phyloP scores from a whole-genome alignment of 1,140 invertebrate genomes.

The Meteorus sp. region DNA sequence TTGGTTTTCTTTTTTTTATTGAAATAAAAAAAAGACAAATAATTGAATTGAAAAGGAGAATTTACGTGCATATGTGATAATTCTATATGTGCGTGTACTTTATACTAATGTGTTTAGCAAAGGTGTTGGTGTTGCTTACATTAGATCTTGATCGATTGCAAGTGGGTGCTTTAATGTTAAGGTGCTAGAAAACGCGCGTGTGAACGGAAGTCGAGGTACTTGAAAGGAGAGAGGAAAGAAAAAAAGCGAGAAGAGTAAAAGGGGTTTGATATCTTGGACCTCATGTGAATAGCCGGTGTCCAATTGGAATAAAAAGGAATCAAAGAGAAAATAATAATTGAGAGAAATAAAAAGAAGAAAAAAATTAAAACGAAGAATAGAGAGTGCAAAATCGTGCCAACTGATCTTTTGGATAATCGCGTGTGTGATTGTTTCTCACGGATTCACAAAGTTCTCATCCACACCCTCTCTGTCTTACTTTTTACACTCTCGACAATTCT shows the following conservation, averaged over 20 bases:
- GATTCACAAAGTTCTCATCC: conserved; percentile 6
- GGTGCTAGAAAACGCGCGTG: conserved; percentile 22
- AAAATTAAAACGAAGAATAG: neutral
- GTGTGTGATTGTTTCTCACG: conserved; percentile 21
- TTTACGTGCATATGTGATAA: no score
- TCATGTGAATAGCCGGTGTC: conserved; percentile 9
- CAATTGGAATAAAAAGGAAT: conserved; percentile 11
- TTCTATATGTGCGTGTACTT: neutral
- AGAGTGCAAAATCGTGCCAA: conserved; percentile 18
- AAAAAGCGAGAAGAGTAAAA: neutral
- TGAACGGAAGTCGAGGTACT: conserved; percentile 17
- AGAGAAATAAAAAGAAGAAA: neutral
- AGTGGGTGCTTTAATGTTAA: conserved; percentile 8
- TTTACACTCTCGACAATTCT: neutral
- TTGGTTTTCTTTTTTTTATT: neutral
- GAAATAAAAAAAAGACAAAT: neutral
- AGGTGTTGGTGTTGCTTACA: neutral
- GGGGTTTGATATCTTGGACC: neutral
- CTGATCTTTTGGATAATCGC: conserved; percentile 15
- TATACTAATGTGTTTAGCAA: neutral
- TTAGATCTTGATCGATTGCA: conserved; percentile 11
- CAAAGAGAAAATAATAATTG: conserved; percentile 3
- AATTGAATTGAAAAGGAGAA: neutral
- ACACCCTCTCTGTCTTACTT: neutral
- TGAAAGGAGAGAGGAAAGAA: neutral